These are phyloP conservation scores for Ichneumoninae sp. DNA, from an alignment of 2,888 invertebrate genomes.

Conservation along the genomic window DNA sequence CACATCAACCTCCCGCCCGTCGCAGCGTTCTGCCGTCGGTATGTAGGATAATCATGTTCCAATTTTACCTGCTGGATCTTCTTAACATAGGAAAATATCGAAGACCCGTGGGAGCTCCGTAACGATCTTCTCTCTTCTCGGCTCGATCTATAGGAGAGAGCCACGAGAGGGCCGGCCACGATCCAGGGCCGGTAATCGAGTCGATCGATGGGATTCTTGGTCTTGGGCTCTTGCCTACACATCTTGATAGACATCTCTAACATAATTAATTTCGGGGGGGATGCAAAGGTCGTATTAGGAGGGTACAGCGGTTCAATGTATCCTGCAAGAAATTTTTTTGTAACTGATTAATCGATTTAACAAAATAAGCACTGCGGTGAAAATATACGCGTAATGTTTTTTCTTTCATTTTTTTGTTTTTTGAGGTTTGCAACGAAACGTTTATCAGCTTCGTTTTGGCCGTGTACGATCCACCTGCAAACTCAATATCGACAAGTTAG, in stretches of 20 bases:
- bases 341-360: background rate
- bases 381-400: conserved; percentile 32
- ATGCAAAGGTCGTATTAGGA: conserved; percentile 64
- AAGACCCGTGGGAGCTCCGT: conserved; percentile 48
- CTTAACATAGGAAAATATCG: conserved; percentile 76
- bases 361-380: conserved; percentile 16
- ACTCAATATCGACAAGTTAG: conserved; percentile 80
- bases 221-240: conserved; percentile 68
- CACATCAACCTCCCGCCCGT: conserved; percentile 41
- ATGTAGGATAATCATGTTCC: conserved; percentile 68
- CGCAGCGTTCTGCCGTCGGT: conserved; percentile 44
- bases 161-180: background rate
- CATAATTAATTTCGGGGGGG: conserved; percentile 17
- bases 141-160: conserved; percentile 25
- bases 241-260: conserved; percentile 72
- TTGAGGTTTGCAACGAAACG: conserved; percentile 40
- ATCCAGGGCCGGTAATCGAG: background rate
- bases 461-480: conserved; percentile 79
- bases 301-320: conserved; percentile 64
- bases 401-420: background rate
- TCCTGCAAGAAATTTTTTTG: conserved; percentile 71
- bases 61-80: conserved; percentile 80
- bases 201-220: conserved; percentile 17
- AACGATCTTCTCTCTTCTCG: conserved; percentile 33
- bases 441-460: conserved; percentile 49